Evolutionary conservation across 2,888 invertebrate species (phyloP).

Genomic region (Therioaphis trifolii): DNA sequence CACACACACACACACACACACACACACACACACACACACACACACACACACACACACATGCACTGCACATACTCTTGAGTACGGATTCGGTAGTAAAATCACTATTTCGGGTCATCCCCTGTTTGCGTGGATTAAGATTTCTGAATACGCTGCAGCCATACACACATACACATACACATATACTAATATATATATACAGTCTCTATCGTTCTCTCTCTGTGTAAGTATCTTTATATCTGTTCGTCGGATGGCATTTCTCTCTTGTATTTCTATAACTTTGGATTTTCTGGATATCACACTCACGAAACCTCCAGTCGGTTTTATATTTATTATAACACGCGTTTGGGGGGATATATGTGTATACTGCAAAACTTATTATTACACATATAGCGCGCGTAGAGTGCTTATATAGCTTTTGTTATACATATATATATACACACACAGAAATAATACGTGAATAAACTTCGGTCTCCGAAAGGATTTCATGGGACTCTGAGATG

Average conservation of each 20-base stretch:
- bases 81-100: constrained; percentile 52
- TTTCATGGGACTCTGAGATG: not conserved
- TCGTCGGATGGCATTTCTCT: not conserved
- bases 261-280: not conserved
- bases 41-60: not conserved
- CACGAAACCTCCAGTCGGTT: constrained; percentile 19
- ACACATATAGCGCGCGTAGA: not conserved
- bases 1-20: not conserved
- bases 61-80: too few species aligned
- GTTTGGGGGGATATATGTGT: not conserved
- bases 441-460: too few species aligned
- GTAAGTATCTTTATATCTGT: not conserved
- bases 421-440: not conserved
- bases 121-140: constrained; percentile 47
- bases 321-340: constrained; percentile 24
- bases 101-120: constrained; percentile 45
- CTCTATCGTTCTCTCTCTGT: not conserved
- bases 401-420: not conserved
- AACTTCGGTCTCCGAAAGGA: not conserved
- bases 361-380: not conserved
- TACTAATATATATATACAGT: not conserved
- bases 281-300: constrained; percentile 19
- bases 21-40: not conserved
- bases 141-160: not conserved
- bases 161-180: not conserved